Base-by-base conservation (phyloP, 2,113 vertebrate genomes). In the Dasyprocta punctata region DNA sequence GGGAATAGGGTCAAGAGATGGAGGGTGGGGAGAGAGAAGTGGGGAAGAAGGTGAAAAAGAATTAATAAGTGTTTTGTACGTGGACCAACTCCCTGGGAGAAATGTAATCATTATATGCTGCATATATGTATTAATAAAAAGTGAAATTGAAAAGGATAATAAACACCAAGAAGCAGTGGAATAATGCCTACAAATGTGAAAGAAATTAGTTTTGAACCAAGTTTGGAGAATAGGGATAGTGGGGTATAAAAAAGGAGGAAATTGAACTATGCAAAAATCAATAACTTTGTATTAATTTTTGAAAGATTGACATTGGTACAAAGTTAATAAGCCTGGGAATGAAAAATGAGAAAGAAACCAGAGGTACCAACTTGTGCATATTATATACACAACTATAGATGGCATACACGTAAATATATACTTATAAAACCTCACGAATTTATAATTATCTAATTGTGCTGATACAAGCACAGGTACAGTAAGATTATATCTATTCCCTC, bases 1-100 rank as follows among this genome's bases (percentile, higher is more conserved):
- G 19, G 19, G n/a, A 71, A 41, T 7, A 2, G 17, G 17, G 17
- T 6, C 1, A 38, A 24, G n/a, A 41, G 10, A 11, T 1, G 5
- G 24, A 75, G 24, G 69, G 2, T 19, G 9, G 19, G 19, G n/a
- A n/a, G 69, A 1, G 22, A 26, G 38, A 73, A 73, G 22, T 28
- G 11, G 17, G 36, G 22, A 24, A 12, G 38, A 8, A 38, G 10
- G 13, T 5, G 22, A 26, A 24, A 24, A 44, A 11, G n/a, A n/a
- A n/a, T n/a, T n/a, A 44, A 6, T 4, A 44, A 6, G 11, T 13
- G 9, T 19, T 44, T 11, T 26, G 22, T 7, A 14, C 22, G 44
- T n/a, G 41, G 2, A 41, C 9, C 22, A 26, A 75, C 22, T 44
- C 22, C 71, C 4, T 11, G 12, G 24, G 41, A 44, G 38, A 44